phyloP scores from a whole-genome alignment of 2,113 vertebrate species.

The Gopherus evgoodei region DNA sequence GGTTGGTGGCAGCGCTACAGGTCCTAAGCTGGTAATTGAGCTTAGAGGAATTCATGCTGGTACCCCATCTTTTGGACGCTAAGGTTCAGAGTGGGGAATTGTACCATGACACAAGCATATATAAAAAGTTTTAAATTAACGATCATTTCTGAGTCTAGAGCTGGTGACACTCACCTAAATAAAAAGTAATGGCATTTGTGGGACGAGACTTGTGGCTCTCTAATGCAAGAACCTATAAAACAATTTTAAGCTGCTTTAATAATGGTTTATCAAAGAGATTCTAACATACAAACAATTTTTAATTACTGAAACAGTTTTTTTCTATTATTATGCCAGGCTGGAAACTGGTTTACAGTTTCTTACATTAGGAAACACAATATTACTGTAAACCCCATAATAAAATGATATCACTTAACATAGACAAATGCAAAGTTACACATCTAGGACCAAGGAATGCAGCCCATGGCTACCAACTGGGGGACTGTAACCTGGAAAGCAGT shows the following conservation, averaged over 20 bases:
- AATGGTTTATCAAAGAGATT: neutral
- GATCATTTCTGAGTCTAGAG: neutral
- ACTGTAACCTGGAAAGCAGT: neutral
- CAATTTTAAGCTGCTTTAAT: neutral
- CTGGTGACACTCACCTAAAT: neutral
- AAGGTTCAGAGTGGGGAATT: too few species aligned
- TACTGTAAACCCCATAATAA: neutral
- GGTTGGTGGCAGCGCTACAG: too few species aligned
- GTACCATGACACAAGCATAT: neutral
- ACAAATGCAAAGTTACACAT: neutral
- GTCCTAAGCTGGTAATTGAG: too few species aligned
- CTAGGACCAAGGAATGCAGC: neutral
- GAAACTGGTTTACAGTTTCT: neutral
- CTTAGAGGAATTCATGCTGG: too few species aligned
- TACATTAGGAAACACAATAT: neutral
- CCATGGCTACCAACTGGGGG: neutral
- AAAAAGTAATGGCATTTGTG: neutral
- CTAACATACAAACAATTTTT: neutral
- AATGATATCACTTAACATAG: neutral
- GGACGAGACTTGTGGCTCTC: neutral
- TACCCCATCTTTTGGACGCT: too few species aligned
- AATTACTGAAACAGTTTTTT: neutral
- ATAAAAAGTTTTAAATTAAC: neutral
- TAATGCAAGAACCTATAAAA: neutral
- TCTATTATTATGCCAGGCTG: neutral